Evolutionary conservation across 2,113 vertebrate species (phyloP).

Genomic region (Sceloporus undulatus): DNA sequence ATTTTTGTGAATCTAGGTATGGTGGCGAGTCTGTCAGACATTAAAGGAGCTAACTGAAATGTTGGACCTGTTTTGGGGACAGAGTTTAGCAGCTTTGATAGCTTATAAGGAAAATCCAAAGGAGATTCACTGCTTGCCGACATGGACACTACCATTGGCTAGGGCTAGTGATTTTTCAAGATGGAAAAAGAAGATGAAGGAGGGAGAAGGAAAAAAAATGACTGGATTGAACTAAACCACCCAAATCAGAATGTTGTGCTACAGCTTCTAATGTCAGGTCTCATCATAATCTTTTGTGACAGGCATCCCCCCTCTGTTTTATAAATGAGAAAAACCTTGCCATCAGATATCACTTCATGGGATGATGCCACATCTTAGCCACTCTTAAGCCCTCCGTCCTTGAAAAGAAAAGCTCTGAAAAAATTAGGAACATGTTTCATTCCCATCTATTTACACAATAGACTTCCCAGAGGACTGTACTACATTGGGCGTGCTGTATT

Average conservation of each 20-base stretch:
- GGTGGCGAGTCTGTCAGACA: too few species aligned
- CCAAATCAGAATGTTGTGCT: conserved; percentile 57
- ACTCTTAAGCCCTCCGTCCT: conserved; percentile 67
- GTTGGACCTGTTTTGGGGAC: too few species aligned
- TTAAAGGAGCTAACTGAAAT: too few species aligned
- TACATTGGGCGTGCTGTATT: conserved; percentile 56
- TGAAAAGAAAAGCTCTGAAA: conserved; percentile 76
- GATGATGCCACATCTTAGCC: conserved; percentile 74
- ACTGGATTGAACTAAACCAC: conserved; percentile 53
- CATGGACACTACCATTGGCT: too few species aligned
- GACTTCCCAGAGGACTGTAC: conserved; percentile 71
- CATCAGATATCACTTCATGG: conserved; percentile 60
- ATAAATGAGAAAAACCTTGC: conserved; percentile 72
- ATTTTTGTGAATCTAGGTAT: background rate
- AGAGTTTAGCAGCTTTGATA: too few species aligned
- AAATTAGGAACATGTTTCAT: conserved; percentile 79
- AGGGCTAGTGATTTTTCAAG: conserved; percentile 49
- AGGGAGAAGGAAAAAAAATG: conserved; percentile 36
- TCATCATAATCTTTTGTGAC: conserved; percentile 62
- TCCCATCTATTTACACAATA: conserved; percentile 65
- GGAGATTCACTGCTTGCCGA: too few species aligned
- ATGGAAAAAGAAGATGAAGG: background rate
- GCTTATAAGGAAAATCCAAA: too few species aligned
- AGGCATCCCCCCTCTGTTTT: conserved; percentile 63
- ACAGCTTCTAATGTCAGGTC: conserved; percentile 65